A percentile compares a stretch with the other conserved stretches of the same genome.
Evolutionary conservation across 2,113 vertebrate species (phyloP).

Genomic region (Malurus cyaneus): DNA sequence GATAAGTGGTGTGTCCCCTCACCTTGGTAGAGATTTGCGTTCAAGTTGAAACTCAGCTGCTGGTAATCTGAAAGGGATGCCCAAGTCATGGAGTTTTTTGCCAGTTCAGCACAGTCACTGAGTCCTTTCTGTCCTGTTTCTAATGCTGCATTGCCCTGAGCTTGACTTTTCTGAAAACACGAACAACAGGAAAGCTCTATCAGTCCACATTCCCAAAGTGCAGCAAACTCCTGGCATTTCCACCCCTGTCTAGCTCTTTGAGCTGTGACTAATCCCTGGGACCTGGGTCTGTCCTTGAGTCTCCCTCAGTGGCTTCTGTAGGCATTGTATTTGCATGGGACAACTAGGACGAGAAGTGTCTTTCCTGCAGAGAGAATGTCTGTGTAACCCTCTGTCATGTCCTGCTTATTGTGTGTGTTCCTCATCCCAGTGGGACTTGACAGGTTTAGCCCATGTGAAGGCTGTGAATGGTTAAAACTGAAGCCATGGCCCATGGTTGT

Average conservation of each 20-base stretch:
- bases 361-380: neutral
- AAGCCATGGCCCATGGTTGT: neutral
- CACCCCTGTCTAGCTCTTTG: neutral
- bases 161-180: constrained; percentile 17
- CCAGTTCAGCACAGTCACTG: neutral
- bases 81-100: neutral
- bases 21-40: constrained; percentile 75
- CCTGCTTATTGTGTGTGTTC: neutral
- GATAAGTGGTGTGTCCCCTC: neutral
- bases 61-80: constrained; percentile 59
- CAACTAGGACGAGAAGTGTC: neutral
- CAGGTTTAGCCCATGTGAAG: neutral
- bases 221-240: neutral
- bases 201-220: neutral
- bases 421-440: neutral
- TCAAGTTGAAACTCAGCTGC: constrained; percentile 64
- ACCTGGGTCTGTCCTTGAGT: neutral
- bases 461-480: neutral
- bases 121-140: constrained; percentile 28
- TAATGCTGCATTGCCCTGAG: neutral
- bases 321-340: neutral
- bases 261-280: neutral
- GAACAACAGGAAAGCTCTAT: neutral
- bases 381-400: neutral
- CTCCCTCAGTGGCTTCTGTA: neutral